These are phyloP conservation scores for Rhodeus uyekii DNA, from an alignment of 2,797 vertebrate genomes.

Conservation along the genomic window DNA sequence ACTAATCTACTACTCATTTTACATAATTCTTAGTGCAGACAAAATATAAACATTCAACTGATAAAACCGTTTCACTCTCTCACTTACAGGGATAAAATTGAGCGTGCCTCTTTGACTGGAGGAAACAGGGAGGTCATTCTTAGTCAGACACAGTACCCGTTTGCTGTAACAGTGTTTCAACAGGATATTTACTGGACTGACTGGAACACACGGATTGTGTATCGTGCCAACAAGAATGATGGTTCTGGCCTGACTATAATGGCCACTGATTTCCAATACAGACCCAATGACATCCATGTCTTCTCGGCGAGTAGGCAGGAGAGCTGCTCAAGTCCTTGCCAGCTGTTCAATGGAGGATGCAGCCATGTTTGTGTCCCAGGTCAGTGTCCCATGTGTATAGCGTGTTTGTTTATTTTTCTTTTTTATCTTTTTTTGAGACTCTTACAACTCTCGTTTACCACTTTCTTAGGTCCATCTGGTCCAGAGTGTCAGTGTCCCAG, in stretches of 20 bases:
- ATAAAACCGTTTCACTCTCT: background rate
- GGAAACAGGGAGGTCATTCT: constrained; percentile 83
- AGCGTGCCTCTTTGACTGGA: constrained; percentile 83
- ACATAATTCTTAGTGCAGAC: background rate
- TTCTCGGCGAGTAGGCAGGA: constrained; percentile 81
- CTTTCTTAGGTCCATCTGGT: constrained; percentile 82
- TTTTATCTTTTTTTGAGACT: background rate
- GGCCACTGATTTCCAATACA: constrained; percentile 74
- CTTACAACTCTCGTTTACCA: background rate
- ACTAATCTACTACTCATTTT: background rate
- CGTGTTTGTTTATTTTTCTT: background rate
- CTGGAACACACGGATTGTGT: constrained; percentile 82
- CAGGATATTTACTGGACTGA: constrained; percentile 95
- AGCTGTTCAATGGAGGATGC: constrained; percentile 92
- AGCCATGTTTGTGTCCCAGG: constrained; percentile 90
- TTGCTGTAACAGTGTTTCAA: constrained; percentile 83
- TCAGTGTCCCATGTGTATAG: constrained; percentile 62
- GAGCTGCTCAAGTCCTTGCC: constrained; percentile 85
- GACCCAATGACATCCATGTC: constrained; percentile 84
- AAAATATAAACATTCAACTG: background rate
- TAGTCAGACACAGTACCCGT: constrained; percentile 79
- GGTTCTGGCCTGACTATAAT: constrained; percentile 83
- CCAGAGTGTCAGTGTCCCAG: constrained; percentile 93
- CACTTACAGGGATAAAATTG: constrained; percentile 80
- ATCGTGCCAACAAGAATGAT: constrained; percentile 88